Base-by-base conservation (phyloP, 2,888 invertebrate genomes). In the Drosophila infuscata region DNA sequence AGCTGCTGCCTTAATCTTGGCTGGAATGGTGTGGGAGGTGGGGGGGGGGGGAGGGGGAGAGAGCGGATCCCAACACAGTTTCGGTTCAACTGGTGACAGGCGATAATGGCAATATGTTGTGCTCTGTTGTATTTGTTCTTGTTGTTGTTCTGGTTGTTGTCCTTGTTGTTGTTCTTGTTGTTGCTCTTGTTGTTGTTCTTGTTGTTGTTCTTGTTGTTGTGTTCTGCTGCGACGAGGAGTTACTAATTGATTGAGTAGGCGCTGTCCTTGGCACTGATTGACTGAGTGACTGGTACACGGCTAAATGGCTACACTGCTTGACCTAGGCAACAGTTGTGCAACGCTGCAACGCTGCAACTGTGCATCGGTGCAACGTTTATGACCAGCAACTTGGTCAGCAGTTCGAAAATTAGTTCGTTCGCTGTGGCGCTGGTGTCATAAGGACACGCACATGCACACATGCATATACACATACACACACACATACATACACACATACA, bases 221-320 rank as follows among this genome's bases (percentile, higher is more conserved):
- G n/a, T 20, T 20, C 9, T 20, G 32, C 8, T 43, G 29, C 3
- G 35, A 7, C 30, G 41, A 20, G 38, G 56, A n/a, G 49, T 36
- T 70, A 70, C 71, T 83, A 83, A 83, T 83, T 83, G 81, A 83
- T 86, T 81, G 86, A 81, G 54, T 76, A 64, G 71, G 68, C 74
- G 67, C 70, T 79, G 75, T 79, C 74, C 63, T n/a, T 65, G 72
- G 36, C 68, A 69, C 70, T 63, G 75, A 78, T 81, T 74, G 81
- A 79, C 70, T 58, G 72, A 78, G 78, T 72, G 81, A 76, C 54
- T 70, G 77, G 8, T 46, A 46, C 46, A 71, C 41, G 54, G 41
- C 70, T 32, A 35, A 35, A 52, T 4, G 38, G 54, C 29, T 43
- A 62, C 66, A 43, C 56, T 30, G 61, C 17, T 20, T 30, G 62